phyloP scores from a whole-genome alignment of 2,888 invertebrate genomes.

The Adela reaumurella region DNA sequence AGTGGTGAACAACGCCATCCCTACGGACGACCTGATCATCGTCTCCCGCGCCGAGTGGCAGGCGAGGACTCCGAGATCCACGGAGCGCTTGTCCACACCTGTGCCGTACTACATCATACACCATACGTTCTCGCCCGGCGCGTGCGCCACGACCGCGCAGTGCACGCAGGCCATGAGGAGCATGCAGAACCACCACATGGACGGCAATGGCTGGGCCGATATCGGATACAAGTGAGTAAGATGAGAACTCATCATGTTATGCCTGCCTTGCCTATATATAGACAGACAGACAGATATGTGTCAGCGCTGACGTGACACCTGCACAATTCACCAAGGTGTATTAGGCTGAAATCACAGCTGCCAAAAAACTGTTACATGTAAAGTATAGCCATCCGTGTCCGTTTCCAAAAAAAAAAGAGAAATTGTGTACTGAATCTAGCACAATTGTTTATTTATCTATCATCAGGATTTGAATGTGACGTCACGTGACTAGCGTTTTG shows the following conservation, averaged over 20 bases:
- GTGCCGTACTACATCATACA: slow-evolving; percentile 69
- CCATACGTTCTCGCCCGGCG: slow-evolving; percentile 63
- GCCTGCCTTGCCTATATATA: not conserved
- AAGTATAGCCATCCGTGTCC: no score
- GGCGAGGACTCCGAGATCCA: slow-evolving; percentile 42
- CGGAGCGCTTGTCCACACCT: slow-evolving; percentile 48
- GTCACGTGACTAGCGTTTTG: no score
- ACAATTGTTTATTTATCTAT: no score
- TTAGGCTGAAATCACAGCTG: no score
- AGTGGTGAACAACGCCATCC: not conserved
- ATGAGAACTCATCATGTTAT: not conserved
- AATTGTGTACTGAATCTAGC: no score
- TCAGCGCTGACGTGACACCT: no score
- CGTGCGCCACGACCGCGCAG: slow-evolving; percentile 49
- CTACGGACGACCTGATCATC: not conserved
- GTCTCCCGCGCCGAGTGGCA: slow-evolving; percentile 55
- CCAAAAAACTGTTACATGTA: no score
- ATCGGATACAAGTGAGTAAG: slow-evolving; percentile 58
- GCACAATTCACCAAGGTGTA: no score
- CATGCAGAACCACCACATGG: slow-evolving; percentile 65
- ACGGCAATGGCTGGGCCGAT: slow-evolving; percentile 61
- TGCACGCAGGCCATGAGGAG: slow-evolving; percentile 59
- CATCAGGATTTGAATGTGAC: no score
- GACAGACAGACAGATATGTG: no score
- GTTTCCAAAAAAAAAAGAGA: no score